Percentiles rank a stretch among this genome's conserved stretches.
Conservation (phyloP, 2,797 vertebrate species). For the Eupleurogrammus muticus region DNA sequence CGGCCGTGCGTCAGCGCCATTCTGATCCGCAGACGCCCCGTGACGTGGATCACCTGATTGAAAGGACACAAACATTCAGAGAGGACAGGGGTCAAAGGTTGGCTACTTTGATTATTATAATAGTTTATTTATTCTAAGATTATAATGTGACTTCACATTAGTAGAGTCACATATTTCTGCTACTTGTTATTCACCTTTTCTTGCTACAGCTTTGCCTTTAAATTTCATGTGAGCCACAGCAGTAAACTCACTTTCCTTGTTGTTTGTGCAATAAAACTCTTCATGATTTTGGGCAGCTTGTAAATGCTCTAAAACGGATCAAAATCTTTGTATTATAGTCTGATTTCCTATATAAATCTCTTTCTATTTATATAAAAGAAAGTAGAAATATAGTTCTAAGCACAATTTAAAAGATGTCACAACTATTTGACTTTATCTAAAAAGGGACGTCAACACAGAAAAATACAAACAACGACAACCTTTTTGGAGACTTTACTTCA, state of each 20-base stretch:
- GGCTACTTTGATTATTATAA: neutral
- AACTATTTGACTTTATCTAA: neutral
- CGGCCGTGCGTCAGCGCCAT: constrained; percentile 94
- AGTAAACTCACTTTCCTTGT: too few species aligned
- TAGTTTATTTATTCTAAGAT: neutral
- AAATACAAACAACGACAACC: neutral
- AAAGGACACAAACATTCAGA: constrained; percentile 10
- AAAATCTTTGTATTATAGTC: neutral
- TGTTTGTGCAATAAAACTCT: neutral
- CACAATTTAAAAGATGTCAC: neutral
- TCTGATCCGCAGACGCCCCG: constrained; percentile 94
- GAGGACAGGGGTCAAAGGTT: neutral
- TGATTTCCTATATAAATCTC: neutral
- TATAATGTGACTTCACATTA: neutral
- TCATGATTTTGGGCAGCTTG: neutral
- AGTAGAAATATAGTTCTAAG: neutral
- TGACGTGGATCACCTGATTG: constrained; percentile 96
- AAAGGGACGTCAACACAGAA: neutral
- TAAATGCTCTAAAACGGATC: neutral
- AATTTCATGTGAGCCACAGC: neutral
- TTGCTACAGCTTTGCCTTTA: neutral
- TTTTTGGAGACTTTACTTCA: neutral
- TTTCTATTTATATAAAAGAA: neutral
- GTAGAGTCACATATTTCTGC: too few species aligned
- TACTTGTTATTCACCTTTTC: too few species aligned